Evolutionary conservation across 1,140 invertebrate species (phyloP).

Genomic region (Heliconius congener): DNA sequence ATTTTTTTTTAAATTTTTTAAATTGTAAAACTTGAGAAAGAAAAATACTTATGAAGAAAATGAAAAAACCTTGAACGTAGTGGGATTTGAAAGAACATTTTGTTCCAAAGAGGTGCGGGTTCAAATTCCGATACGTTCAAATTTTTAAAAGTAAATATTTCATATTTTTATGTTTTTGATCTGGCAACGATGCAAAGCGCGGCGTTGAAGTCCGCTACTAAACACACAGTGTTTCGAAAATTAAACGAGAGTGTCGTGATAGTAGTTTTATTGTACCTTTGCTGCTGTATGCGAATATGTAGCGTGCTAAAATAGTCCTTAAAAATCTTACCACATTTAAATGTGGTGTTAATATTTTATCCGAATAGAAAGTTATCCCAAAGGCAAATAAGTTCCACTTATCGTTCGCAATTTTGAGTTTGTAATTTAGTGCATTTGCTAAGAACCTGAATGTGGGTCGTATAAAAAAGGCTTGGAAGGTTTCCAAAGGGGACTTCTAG

Average conservation of each 20-base stretch:
- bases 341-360: not conserved
- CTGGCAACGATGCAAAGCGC: no score
- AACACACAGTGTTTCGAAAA: no score
- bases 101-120: no score
- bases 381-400: conserved; percentile 24
- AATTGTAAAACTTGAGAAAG: no score
- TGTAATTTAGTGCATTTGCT: conserved; percentile 38
- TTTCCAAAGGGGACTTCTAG: conserved; percentile 30
- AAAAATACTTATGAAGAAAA: no score
- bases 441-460: conserved; percentile 35
- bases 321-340: not conserved
- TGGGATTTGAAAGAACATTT: no score
- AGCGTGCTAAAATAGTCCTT: not conserved
- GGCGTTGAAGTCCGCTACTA: no score
- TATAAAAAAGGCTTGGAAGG: conserved; percentile 33
- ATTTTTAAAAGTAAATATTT: no score
- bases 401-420: conserved; percentile 33
- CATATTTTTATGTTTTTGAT: no score
- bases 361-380: conserved; percentile 16
- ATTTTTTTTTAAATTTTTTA: no score
- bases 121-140: no score
- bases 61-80: no score
- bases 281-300: not conserved
- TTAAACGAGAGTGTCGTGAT: not conserved
- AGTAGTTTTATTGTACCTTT: not conserved